Conservation (phyloP, 2,888 invertebrate species). For the Poecilus cupreus region DNA sequence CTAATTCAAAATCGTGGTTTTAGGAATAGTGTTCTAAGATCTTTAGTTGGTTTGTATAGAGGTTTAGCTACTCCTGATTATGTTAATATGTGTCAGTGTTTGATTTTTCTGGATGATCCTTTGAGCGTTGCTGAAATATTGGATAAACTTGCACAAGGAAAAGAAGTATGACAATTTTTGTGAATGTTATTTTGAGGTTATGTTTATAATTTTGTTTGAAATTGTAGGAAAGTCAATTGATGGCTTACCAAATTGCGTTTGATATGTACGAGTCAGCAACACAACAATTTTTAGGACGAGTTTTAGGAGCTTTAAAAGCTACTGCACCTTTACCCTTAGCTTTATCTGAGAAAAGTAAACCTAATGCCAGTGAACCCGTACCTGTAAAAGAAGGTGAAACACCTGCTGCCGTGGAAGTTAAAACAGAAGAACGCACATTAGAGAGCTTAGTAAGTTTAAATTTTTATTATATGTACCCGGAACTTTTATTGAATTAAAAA, state of each 20-base stretch:
- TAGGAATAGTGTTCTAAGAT: conserved; percentile 91
- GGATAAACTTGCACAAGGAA: conserved; percentile 89
- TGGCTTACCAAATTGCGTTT: conserved; percentile 99
- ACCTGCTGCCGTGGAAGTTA: conserved; percentile 67
- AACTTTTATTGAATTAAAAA: no score
- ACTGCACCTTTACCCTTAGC: conserved; percentile 89
- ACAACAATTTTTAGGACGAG: conserved; percentile 94
- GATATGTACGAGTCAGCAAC: conserved; percentile 99
- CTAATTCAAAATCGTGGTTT: conserved; percentile 95
- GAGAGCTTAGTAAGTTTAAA: conserved; percentile 73
- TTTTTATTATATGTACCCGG: no score
- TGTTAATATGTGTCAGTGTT: conserved; percentile 98
- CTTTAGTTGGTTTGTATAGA: conserved; percentile 92
- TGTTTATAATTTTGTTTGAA: conserved; percentile 17
- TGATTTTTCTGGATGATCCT: conserved; percentile 97
- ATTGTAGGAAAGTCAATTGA: conserved; percentile 86
- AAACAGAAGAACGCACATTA: conserved; percentile 75
- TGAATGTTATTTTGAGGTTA: background rate
- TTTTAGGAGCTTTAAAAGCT: conserved; percentile 86
- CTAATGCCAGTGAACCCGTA: conserved; percentile 78
- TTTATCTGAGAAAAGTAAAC: conserved; percentile 84
- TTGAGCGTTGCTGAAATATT: conserved; percentile 93
- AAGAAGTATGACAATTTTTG: conserved; percentile 73
- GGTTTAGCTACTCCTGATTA: conserved; percentile 94
- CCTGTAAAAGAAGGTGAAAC: conserved; percentile 66